Base-by-base conservation (phyloP, 2,888 invertebrate genomes). In the Atherix ibis region DNA sequence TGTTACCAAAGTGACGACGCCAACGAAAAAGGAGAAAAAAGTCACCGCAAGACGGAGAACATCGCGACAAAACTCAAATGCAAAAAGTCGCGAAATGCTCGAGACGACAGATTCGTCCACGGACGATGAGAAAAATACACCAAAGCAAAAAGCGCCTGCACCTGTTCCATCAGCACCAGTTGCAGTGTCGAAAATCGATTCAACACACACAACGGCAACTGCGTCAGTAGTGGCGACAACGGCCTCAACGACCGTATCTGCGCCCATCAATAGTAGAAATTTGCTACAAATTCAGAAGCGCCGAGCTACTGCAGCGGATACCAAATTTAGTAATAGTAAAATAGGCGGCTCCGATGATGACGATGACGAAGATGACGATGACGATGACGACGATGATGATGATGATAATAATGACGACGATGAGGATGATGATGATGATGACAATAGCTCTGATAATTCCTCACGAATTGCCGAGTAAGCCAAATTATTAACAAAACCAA, bases 81-180 rank as follows among this genome's bases (percentile, higher is more conserved):
- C 44, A 3, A 47, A 43, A 31, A 46, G 46, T 45, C 28, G 55
- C 43, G 43, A 51, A 45, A 44, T 52, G 47, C 34, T 48, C 26
- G 40, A 43, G 22, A 38, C 40, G 19, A 40, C 42, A 35, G 44
- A 42, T 40, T 47, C 44, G 27, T 44, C 47, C 27, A 34, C 45
- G 33, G 40, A 51, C 34, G 45, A 46, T 24, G 40, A 41, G 10
- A 41, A 26, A 31, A 12, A 27, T 31, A 68, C 68, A 5, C 63
- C 66, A 3, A 70, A 69, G 44, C 19, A 16, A 17, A 17, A 24
- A 27, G 30, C n/a, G 14, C 28, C 28, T 17, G n/a, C 29, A 19
- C 22, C 12, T 18, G 13, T 30, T n/a, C 18, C 33, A 18, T 15
- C 26, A 19, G 18, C 33, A 18, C 32, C 35, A n/a, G n/a, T n/a